A percentile compares a stretch with the other conserved stretches of the same genome.
Conservation (phyloP, 2,888 invertebrate species). For the Lordiphosa fenestrarum region DNA sequence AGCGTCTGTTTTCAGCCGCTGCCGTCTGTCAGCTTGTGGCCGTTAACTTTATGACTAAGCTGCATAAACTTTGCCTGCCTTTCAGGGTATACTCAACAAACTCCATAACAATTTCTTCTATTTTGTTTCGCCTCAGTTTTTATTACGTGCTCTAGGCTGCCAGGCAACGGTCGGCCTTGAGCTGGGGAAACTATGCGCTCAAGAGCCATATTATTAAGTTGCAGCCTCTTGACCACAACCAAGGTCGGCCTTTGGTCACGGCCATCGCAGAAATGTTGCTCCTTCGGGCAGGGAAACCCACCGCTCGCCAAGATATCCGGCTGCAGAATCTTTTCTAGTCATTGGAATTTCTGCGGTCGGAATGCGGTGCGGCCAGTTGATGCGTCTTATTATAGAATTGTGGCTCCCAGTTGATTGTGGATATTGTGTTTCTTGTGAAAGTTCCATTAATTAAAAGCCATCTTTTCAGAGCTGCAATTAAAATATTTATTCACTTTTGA, state of each 20-base stretch:
- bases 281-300: conserved; percentile 8
- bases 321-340: conserved; percentile 23
- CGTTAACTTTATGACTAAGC: background rate
- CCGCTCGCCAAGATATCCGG: background rate
- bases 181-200: conserved; percentile 13
- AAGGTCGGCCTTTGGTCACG: conserved; percentile 35
- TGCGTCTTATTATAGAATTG: conserved; percentile 35
- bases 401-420: background rate
- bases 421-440: conserved; percentile 24
- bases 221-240: conserved; percentile 40
- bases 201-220: conserved; percentile 7
- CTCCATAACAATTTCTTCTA: conserved; percentile 41
- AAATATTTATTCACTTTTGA: conserved; percentile 20
- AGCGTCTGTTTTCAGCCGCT: background rate
- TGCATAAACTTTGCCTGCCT: background rate
- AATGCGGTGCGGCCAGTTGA: conserved; percentile 34
- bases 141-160: conserved; percentile 16
- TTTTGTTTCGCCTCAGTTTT: conserved; percentile 13
- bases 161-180: conserved; percentile 46
- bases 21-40: too few species aligned
- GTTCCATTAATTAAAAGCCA: conserved; percentile 32
- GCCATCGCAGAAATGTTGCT: background rate
- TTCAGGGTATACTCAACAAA: conserved; percentile 14
- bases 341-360: conserved; percentile 20
- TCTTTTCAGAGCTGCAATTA: conserved; percentile 39